Conservation (phyloP, 2,797 vertebrate genomes). For the Coracias cyanogaster region DNA sequence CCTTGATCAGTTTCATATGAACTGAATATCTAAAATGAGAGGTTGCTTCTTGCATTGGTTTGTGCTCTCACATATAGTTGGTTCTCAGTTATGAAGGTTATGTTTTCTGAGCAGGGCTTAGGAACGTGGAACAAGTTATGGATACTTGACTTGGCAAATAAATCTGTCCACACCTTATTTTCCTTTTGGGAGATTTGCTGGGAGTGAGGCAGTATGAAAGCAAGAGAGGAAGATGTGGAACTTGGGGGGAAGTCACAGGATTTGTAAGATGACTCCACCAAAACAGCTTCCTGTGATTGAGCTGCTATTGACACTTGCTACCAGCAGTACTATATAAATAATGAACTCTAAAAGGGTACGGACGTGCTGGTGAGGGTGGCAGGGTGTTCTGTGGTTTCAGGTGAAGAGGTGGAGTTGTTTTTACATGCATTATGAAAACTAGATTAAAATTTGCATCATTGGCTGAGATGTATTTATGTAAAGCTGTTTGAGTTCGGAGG, state of each 20-base stretch:
- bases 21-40: background rate
- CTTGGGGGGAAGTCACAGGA: background rate
- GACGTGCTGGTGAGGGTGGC: background rate
- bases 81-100: background rate
- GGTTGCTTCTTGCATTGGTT: background rate
- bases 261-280: background rate
- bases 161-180: slow-evolving; percentile 34
- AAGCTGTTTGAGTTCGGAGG: background rate
- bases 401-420: background rate
- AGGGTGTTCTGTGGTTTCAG: background rate
- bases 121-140: background rate
- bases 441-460: background rate
- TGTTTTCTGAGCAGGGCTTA: slow-evolving; percentile 12
- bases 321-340: background rate
- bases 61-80: background rate
- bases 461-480: background rate
- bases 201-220: background rate
- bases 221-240: background rate
- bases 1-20: background rate
- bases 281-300: background rate
- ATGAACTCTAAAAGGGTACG: fast-evolving
- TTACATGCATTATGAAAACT: fast-evolving
- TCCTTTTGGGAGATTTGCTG: background rate
- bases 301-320: background rate
- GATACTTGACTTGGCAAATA: slow-evolving; percentile 40